phyloP scores from a whole-genome alignment of 2,113 vertebrate species.

The Mus musculus region DNA sequence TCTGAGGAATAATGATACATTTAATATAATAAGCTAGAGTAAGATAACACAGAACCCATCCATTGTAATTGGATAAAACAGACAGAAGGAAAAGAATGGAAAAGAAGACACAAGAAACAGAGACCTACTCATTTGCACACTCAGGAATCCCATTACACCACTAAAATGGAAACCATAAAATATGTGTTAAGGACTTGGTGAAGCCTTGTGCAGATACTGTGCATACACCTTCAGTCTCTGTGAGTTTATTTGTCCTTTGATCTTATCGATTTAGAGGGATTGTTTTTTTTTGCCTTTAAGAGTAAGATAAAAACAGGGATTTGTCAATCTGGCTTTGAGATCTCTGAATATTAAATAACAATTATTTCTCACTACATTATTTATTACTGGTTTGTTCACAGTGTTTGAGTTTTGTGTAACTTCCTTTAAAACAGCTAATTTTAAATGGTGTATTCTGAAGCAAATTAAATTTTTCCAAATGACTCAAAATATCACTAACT shows the following conservation, averaged over 20 bases:
- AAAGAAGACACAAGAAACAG: background rate
- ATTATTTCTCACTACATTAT: background rate
- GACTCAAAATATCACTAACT: background rate
- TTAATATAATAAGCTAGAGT: background rate
- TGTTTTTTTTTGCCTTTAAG: background rate
- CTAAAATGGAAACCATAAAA: background rate
- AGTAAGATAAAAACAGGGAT: background rate
- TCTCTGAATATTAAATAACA: background rate
- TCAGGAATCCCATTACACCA: background rate
- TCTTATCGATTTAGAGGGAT: background rate
- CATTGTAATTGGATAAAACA: background rate
- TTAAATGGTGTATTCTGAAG: background rate
- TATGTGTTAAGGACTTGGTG: background rate
- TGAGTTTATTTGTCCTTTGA: background rate
- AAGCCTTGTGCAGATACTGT: background rate
- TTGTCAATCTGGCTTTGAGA: background rate
- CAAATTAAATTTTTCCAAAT: background rate
- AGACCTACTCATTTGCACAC: background rate
- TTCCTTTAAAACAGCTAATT: background rate
- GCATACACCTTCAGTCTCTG: background rate
- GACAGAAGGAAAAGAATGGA: background rate
- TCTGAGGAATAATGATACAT: background rate
- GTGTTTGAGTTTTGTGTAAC: background rate
- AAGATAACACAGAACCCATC: background rate
- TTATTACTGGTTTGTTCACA: background rate